These are phyloP conservation scores for Brotogeris chrysoptera DNA, from an alignment of 2,797 vertebrate species.

Conservation along the genomic window DNA sequence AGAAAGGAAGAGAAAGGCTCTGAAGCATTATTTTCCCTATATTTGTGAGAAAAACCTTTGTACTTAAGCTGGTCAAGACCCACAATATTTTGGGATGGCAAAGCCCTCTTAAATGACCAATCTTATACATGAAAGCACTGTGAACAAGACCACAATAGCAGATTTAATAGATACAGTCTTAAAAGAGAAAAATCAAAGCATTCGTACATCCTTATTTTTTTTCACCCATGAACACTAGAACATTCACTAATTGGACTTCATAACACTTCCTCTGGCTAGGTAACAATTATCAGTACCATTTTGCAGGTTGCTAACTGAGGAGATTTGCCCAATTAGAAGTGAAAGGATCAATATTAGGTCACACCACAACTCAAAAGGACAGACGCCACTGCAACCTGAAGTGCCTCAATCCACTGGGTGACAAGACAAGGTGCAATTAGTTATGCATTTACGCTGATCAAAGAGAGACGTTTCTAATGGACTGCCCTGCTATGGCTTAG, in stretches of 20 bases:
- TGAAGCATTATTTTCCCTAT: not conserved
- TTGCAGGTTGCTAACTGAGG: not conserved
- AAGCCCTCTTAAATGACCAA: not conserved
- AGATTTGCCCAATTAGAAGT: not conserved
- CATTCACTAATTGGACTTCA: not conserved
- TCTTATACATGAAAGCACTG: not conserved
- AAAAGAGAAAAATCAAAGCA: constrained; percentile 18
- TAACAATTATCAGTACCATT: not conserved
- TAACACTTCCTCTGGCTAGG: not conserved
- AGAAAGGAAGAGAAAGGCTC: not conserved
- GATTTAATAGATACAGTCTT: not conserved
- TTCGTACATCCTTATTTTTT: not conserved
- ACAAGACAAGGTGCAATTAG: not conserved
- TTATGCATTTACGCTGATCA: constrained; percentile 10
- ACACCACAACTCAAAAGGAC: not conserved
- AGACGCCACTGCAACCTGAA: not conserved
- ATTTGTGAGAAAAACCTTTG: not conserved
- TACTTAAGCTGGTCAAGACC: not conserved
- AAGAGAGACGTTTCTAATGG: not conserved
- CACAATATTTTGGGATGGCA: not conserved
- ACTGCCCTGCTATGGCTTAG: not conserved
- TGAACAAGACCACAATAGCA: not conserved
- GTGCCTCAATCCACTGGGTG: not conserved
- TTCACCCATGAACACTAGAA: not conserved
- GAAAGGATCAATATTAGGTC: not conserved